A percentile compares a stretch with the other conserved stretches of the same genome.
Conservation (phyloP, 2,888 invertebrate species). For the Stenoptilia bipunctidactyla region DNA sequence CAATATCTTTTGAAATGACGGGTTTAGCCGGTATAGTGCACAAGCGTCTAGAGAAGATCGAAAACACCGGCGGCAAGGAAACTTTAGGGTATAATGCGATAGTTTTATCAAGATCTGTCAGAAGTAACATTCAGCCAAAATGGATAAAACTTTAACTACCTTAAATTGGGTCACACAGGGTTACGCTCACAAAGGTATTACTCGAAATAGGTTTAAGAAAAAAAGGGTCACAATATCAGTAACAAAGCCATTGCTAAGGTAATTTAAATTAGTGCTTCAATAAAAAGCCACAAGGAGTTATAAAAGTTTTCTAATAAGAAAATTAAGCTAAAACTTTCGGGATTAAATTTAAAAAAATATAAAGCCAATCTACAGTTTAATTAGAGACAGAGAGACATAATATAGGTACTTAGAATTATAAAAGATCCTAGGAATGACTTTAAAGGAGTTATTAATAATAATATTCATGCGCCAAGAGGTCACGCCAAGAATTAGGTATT, state of each 20-base stretch:
- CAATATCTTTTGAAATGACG: not conserved
- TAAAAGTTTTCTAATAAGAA: slow-evolving; percentile 23
- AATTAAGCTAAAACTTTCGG: slow-evolving; percentile 21
- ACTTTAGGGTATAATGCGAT: slow-evolving; percentile 13
- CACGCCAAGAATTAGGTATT: slow-evolving; percentile 65
- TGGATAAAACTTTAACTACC: slow-evolving; percentile 29
- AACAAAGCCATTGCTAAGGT: slow-evolving; percentile 50
- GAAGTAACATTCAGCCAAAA: slow-evolving; percentile 23
- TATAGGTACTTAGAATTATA: slow-evolving; percentile 19
- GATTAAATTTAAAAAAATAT: slow-evolving; percentile 34
- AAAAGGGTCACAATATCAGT: slow-evolving; percentile 29
- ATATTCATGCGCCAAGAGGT: slow-evolving; percentile 67
- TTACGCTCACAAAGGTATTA: not conserved
- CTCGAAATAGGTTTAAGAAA: slow-evolving; percentile 20
- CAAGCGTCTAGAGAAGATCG: slow-evolving; percentile 29
- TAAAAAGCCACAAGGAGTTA: slow-evolving; percentile 21
- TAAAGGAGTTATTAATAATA: slow-evolving; percentile 27
- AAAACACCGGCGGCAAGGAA: slow-evolving; percentile 35
- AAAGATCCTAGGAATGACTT: slow-evolving; percentile 15
- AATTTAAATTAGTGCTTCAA: slow-evolving; percentile 40
- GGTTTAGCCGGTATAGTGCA: slow-evolving; percentile 28
- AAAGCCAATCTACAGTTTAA: slow-evolving; percentile 51
- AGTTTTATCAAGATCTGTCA: slow-evolving; percentile 14
- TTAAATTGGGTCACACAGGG: slow-evolving; percentile 27
- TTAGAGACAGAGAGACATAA: slow-evolving; percentile 26